Base-by-base conservation (phyloP, 1,140 invertebrate species). In the Saccostrea glomerata region DNA sequence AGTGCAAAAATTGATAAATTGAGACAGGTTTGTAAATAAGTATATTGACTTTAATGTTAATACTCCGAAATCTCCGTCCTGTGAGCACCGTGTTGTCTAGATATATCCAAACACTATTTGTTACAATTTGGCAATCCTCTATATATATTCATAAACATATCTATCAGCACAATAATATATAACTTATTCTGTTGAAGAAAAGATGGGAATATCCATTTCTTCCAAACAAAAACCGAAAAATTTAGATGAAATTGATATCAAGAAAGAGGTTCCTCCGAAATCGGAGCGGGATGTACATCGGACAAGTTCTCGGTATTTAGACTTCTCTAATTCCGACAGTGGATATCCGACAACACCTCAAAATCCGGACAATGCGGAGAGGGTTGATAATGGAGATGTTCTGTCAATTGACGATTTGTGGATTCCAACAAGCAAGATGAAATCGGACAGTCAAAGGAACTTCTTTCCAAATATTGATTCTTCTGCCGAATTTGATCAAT, bases 1-100 rank as follows among this genome's bases (percentile, higher is more conserved):
- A 77, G 70, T 77, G 70, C 70, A 77, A 77, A 12, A 36, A 5
- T 77, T 77, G 70, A 77, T 36, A 77, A 77, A 77, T 77, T 30
- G 30, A 36, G 70, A 77, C 70, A 77, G 23, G 30, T 77, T 77
- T 77, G 70, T 77, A 77, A 77, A 77, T 36, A 30, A 12, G 25
- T 77, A 36, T 77, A 77, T 77, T 77, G 70, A 77, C 70, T 77
- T 25, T 30, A 77, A 77, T 77, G 70, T 77, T 77, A 77, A 77
- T 77, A 36, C 23, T 25, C 11, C 11, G 70, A 77, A 77, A 77
- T 40, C 70, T 77, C 58, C 58, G 0, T n/a, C 25, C 13, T 77
- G 70, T 12, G 23, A 15, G 70, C 25, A n/a, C 20, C 4, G 30
- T 77, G 70, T 77, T 77, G 70, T 77, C 70, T 12, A 77, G 70